A percentile compares a stretch with the other conserved stretches of the same genome.
These are phyloP conservation scores for Homarus gammarus DNA, from an alignment of 2,888 invertebrate genomes.

Conservation along the genomic window DNA sequence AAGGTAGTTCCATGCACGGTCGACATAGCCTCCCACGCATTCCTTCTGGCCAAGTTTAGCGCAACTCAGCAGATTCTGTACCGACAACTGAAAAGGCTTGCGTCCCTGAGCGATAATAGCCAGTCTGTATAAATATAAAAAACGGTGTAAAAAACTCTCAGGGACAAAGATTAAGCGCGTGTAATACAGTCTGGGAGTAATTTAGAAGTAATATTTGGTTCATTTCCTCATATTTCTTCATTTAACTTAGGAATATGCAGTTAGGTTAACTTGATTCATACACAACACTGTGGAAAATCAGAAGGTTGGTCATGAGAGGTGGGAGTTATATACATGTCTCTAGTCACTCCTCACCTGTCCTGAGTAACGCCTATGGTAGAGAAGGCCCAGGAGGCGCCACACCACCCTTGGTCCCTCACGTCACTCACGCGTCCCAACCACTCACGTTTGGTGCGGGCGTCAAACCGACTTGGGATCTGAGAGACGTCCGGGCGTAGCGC, in stretches of 20 bases:
- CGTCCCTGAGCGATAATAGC: slow-evolving; percentile 91
- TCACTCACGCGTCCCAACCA: slow-evolving; percentile 88
- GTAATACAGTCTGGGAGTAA: neutral
- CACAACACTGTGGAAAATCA: too few relatives aligned
- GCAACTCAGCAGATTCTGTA: slow-evolving; percentile 93
- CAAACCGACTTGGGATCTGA: slow-evolving; percentile 86
- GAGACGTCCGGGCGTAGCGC: slow-evolving; percentile 82
- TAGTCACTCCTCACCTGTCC: slow-evolving; percentile 75
- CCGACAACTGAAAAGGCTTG: slow-evolving; percentile 86
- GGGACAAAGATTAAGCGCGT: neutral
- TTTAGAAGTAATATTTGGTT: neutral
- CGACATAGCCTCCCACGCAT: slow-evolving; percentile 93
- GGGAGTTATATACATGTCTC: neutral
- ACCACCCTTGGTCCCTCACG: slow-evolving; percentile 83
- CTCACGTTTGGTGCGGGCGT: slow-evolving; percentile 83
- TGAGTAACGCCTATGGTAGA: slow-evolving; percentile 88
- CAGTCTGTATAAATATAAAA: slow-evolving; percentile 80
- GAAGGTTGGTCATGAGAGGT: neutral
- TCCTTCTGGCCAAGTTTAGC: slow-evolving; percentile 88
- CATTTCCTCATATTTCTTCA: too few relatives aligned
- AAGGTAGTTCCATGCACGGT: slow-evolving; percentile 94
- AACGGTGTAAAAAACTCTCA: neutral
- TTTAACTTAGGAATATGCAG: too few relatives aligned
- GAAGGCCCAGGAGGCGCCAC: slow-evolving; percentile 96
- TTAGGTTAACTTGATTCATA: too few relatives aligned